Conservation (phyloP, 2,797 vertebrate species). For the Triplophysa yarkandensis region DNA sequence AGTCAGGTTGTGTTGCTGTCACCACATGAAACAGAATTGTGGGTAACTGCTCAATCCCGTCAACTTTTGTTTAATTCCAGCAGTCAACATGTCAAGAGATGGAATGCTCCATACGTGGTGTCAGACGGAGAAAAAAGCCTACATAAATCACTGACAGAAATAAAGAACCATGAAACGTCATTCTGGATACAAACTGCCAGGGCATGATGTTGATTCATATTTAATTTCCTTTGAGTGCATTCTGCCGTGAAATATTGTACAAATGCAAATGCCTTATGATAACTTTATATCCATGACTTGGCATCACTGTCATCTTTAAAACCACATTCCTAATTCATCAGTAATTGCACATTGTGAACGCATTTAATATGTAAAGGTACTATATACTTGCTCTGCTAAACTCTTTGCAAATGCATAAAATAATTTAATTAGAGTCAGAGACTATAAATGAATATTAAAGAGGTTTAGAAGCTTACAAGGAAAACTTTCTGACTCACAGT, state of each 20-base stretch:
- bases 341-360: not conserved
- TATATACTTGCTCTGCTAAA: not conserved
- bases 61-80: conserved; percentile 47
- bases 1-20: conserved; percentile 52
- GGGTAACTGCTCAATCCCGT: conserved; percentile 49
- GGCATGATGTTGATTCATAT: conserved; percentile 24
- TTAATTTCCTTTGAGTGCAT: conserved; percentile 36
- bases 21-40: conserved; percentile 51
- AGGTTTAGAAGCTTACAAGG: not conserved
- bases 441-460: not conserved
- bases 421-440: not conserved
- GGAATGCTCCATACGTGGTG: conserved; percentile 17
- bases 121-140: conserved; percentile 1
- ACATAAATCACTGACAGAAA: conserved; percentile 43
- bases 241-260: not conserved
- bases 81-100: conserved; percentile 40
- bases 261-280: conserved; percentile 19
- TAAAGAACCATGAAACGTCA: conserved; percentile 37
- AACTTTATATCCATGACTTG: conserved; percentile 9
- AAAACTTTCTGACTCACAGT: not conserved
- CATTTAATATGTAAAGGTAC: not conserved
- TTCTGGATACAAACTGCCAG: conserved; percentile 8
- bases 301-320: not conserved
- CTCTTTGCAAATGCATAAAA: not conserved
- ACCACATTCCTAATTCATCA: not conserved